A percentile compares a stretch with the other conserved stretches of the same genome.
These are phyloP conservation scores for Riptortus pedestris DNA, from an alignment of 1,140 invertebrate genomes.

Conservation along the genomic window DNA sequence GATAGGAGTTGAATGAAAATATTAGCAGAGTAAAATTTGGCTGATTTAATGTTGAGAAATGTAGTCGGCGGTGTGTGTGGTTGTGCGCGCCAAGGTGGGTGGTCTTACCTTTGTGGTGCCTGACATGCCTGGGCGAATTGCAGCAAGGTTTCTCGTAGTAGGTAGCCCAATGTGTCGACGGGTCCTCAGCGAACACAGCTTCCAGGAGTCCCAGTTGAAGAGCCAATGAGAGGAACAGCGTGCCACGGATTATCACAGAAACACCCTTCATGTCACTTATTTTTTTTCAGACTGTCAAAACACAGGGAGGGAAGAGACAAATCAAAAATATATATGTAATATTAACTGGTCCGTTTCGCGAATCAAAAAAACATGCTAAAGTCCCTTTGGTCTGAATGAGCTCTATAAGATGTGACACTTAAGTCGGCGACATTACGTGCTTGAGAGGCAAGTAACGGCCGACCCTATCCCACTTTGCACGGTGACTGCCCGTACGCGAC, in stretches of 20 bases:
- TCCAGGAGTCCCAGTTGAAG: conserved; percentile 20
- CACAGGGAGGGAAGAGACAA: not conserved
- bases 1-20: too few species aligned
- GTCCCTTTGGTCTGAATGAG: not conserved
- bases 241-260: conserved; percentile 18
- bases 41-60: too few species aligned
- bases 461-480: not conserved
- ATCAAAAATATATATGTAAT: too few species aligned
- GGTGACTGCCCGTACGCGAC: not conserved
- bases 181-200: conserved; percentile 11
- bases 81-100: too few species aligned
- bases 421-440: not conserved
- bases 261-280: conserved; percentile 17
- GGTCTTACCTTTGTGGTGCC: conserved; percentile 33
- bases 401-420: not conserved
- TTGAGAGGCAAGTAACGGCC: not conserved
- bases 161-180: conserved; percentile 29
- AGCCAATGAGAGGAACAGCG: conserved; percentile 11
- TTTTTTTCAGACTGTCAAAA: not conserved
- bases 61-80: too few species aligned
- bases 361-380: not conserved
- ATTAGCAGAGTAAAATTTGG: too few species aligned
- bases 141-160: conserved; percentile 33
- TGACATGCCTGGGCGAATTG: conserved; percentile 26
- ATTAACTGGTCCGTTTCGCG: too few species aligned